Base-by-base conservation (phyloP, 1,140 invertebrate genomes). In the Tetramorium parvispinum region DNA sequence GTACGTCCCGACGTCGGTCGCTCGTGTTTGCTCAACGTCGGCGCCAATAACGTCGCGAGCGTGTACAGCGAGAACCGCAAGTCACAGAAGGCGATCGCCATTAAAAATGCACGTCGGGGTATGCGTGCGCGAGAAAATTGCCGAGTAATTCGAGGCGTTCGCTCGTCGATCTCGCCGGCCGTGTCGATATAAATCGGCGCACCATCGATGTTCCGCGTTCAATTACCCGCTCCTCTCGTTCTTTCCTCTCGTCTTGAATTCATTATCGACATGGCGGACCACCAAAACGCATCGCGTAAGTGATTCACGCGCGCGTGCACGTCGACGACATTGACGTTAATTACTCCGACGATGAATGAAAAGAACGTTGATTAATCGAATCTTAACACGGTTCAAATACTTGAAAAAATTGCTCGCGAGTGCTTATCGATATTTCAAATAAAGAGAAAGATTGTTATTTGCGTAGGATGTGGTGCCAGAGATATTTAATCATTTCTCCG, bases 311-410 rank as follows among this genome's bases (percentile, higher is more conserved):
- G 40, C 75, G 43, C 76, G 21, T 70, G 55, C 53, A n/a, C 53
- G 37, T 24, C 13, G 11, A 79, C 43, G 81, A 81, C 85, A 49
- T 27, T 82, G 88, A 85, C 76, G 89, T 89, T 90, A 90, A 90
- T 90, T 87, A 86, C 79, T 81, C 16, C 37, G 85, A 89, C 87
- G 87, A 87, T 89, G 87, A 87, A 76, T 81, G 85, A 90, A 89
- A 82, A 87, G 46, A 71, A 59, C 49, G 66, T 77, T 85, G 85
- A 87, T 87, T 89, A 81, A 89, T 89, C 79, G 89, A 77, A 6
- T 18, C 49, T 49, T 65, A 16, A 65, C n/a, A n/a, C 73, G 73
- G 66, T n/a, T 55, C 57, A 1, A 13, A 27, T 24, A 46, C 24
- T 24, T 61, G 11, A 51, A 51, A 3, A 0, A 76, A 85, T 61